A percentile compares a stretch with the other conserved stretches of the same genome.
phyloP scores from a whole-genome alignment of 1,140 invertebrate species.

The Diabrotica undecimpunctata region DNA sequence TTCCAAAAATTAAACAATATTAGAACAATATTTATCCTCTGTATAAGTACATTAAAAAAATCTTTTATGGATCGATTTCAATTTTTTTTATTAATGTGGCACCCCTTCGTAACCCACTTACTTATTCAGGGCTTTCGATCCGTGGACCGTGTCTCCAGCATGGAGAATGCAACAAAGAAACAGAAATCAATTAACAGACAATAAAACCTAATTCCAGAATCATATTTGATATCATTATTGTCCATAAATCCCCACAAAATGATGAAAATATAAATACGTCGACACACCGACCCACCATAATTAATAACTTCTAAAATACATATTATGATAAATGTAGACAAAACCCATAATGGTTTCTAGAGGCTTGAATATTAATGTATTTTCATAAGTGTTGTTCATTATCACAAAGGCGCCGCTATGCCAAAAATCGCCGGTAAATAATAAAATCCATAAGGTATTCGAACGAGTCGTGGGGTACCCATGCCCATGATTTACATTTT shows the following conservation, averaged over 20 bases:
- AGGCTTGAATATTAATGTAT: slow-evolving; percentile 33
- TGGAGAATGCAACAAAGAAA: not conserved
- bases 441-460: slow-evolving; percentile 29
- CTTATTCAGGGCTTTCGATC: too few species aligned
- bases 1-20: too few species aligned
- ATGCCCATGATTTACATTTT: slow-evolving; percentile 39
- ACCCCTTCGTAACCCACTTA: too few species aligned
- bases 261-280: slow-evolving; percentile 21
- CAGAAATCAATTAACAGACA: slow-evolving; percentile 16
- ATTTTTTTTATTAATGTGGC: too few species aligned
- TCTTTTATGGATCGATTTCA: too few species aligned
- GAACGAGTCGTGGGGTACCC: slow-evolving; percentile 25
- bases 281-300: slow-evolving; percentile 20
- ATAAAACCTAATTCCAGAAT: slow-evolving; percentile 16
- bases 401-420: slow-evolving; percentile 30
- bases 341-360: slow-evolving; percentile 28
- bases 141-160: not conserved
- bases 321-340: slow-evolving; percentile 30
- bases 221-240: slow-evolving; percentile 21
- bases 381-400: slow-evolving; percentile 31
- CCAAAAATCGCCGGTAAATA: slow-evolving; percentile 33
- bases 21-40: too few species aligned
- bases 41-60: too few species aligned
- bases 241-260: slow-evolving; percentile 20
- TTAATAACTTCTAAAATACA: slow-evolving; percentile 28